phyloP scores from a whole-genome alignment of 35 echinoderm and acorn worm species.

The Heliocidaris tuberculata region DNA sequence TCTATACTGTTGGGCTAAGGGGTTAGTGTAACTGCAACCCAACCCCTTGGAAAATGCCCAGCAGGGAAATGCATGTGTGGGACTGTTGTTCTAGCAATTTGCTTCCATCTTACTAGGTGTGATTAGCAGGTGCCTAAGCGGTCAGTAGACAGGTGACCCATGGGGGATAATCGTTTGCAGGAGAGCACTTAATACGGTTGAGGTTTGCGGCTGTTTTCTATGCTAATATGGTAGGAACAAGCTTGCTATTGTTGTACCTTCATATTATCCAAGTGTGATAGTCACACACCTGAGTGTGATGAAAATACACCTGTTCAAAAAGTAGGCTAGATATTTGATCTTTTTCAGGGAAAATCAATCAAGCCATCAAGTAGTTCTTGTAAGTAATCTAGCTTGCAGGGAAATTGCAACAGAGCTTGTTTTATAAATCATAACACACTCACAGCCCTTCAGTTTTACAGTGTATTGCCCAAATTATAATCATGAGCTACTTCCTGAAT shows the following conservation, averaged over 20 bases:
- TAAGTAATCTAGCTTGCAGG: neutral
- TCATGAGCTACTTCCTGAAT: no score
- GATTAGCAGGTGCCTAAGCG: neutral
- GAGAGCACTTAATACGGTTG: neutral
- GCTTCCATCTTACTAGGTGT: constrained; percentile 16
- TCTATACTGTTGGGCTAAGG: neutral
- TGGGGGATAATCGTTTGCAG: neutral
- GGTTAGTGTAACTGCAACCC: constrained; percentile 35
- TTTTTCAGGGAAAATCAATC: neutral
- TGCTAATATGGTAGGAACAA: neutral
- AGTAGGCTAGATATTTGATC: neutral
- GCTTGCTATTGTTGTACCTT: neutral
- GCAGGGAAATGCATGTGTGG: constrained; percentile 35
- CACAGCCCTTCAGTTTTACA: no score
- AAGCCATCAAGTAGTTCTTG: neutral
- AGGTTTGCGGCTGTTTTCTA: neutral
- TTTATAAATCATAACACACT: neutral
- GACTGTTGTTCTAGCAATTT: constrained; percentile 46
- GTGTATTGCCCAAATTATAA: no score
- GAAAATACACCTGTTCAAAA: neutral
- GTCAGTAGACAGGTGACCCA: constrained; percentile 8
- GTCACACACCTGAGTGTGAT: no score
- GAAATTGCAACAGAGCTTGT: neutral
- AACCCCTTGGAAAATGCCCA: neutral
- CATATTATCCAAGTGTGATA: no score